Evolutionary conservation across 2,888 invertebrate genomes (phyloP).

Genomic region (Phania funesta): DNA sequence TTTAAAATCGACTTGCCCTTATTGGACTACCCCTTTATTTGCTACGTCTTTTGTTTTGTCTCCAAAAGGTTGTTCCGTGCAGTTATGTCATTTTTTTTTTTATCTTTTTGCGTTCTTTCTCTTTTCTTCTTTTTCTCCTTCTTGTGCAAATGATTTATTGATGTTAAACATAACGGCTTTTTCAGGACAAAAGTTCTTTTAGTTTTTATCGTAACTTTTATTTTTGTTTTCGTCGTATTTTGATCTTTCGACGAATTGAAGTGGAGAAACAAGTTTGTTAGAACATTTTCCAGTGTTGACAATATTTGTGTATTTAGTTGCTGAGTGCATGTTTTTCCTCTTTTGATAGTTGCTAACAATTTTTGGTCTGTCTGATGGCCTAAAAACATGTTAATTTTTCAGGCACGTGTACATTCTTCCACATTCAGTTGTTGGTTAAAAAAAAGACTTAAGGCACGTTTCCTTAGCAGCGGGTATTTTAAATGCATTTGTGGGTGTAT

Average conservation of each 20-base stretch:
- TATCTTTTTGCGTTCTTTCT: neutral
- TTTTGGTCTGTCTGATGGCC: conserved; percentile 3
- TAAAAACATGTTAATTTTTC: conserved; percentile 49
- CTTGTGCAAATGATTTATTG: conserved; percentile 59
- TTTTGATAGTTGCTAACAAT: neutral
- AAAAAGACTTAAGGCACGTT: neutral
- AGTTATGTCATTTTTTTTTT: neutral
- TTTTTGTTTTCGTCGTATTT: neutral
- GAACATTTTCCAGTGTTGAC: too few species aligned
- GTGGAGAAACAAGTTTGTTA: conserved; percentile 28
- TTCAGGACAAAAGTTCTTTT: conserved; percentile 43
- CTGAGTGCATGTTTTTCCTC: conserved; percentile 14
- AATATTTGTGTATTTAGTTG: neutral
- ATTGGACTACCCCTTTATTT: too few species aligned
- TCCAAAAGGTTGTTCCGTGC: conserved; percentile 32
- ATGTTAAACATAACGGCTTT: conserved; percentile 61
- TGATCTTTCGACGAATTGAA: neutral
- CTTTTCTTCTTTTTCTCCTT: neutral
- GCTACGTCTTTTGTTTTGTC: conserved; percentile 10
- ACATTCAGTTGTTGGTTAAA: neutral
- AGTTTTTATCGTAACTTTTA: conserved; percentile 16
- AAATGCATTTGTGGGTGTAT: conserved; percentile 16
- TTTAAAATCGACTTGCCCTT: too few species aligned
- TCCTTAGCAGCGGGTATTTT: neutral
- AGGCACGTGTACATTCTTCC: neutral